Evolutionary conservation across 2,888 invertebrate species (phyloP), one percentile per base, ranked within the genome.

Genomic region (Bellardia bayeri): DNA sequence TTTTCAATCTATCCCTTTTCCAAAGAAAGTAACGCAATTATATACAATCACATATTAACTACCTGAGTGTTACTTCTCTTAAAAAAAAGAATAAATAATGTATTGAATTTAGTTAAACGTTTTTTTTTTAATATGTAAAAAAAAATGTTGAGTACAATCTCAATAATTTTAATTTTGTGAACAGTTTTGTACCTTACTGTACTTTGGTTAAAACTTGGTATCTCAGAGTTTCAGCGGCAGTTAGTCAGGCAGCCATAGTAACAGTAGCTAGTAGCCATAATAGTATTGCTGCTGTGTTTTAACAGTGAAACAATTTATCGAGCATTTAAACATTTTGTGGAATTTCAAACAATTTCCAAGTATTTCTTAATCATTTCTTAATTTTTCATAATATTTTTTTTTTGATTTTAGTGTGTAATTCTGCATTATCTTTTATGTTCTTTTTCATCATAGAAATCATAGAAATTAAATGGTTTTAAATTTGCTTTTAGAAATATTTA

Each of bases 381-480:
- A 16, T 13, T 42, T 72, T 23, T 71, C 16, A 13, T 45, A 45
- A 45, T 45, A 45, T 45, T 75, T 42, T 45, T 9, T 51, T 23
- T 23, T 23, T n/a, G n/a, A 66, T 40, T 33, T 63, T 16, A 49
- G 33, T 33, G 33, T 51, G 51, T 64, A 64, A 51, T 78, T 49
- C n/a, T 56, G 42, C 64, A n/a, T 42, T 30, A 11, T 49, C 23
- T 51, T 66, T 49, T 49, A 33, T 30, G 33, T 40, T 71, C 11
- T 33, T 68, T 64, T 68, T 16, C 61, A 82, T 56, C 74, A 74
- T 61, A 58, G 58, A 82, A 61, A 82, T 56, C 74, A 74, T 61
- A 58, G 58, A 82, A 61, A 82, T 75, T 82, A 68, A 68, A 82
- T 75, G 68, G 69, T 61, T 82, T 68, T 14, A 37, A 14, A 51